Conservation (phyloP, 2,888 invertebrate species). For the Pseudococcus jackbeardsleyi region DNA sequence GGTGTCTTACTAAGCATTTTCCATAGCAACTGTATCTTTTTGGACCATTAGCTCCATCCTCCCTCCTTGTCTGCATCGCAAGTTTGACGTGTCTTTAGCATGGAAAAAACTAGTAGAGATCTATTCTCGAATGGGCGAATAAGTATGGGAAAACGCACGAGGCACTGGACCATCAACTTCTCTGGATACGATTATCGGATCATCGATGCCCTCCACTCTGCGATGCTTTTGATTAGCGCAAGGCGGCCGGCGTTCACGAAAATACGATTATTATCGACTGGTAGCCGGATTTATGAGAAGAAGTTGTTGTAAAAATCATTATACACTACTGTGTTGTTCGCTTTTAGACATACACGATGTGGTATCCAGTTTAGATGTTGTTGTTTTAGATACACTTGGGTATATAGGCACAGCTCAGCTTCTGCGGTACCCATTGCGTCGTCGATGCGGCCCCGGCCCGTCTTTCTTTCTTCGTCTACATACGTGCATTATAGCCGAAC, state of each 20-base stretch:
- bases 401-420: neutral
- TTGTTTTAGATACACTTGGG: neutral
- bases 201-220: neutral
- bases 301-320: conserved; percentile 31
- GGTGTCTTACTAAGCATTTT: conserved; percentile 2
- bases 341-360: conserved; percentile 1
- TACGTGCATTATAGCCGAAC: neutral
- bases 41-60: neutral
- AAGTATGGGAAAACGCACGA: neutral
- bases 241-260: neutral
- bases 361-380: conserved; percentile 34
- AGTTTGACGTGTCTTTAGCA: neutral
- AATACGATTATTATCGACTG: conserved; percentile 56
- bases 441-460: neutral
- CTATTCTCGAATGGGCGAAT: neutral
- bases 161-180: neutral
- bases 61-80: neutral
- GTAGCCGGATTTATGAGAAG: conserved; percentile 53
- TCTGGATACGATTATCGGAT: neutral
- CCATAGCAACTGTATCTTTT: neutral
- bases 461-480: neutral
- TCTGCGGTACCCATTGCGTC: neutral
- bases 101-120: neutral
- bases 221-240: conserved; percentile 25
- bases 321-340: conserved; percentile 29